Evolutionary conservation across 1,140 invertebrate species (phyloP).

Genomic region (Meloidogyne chitwoodi): DNA sequence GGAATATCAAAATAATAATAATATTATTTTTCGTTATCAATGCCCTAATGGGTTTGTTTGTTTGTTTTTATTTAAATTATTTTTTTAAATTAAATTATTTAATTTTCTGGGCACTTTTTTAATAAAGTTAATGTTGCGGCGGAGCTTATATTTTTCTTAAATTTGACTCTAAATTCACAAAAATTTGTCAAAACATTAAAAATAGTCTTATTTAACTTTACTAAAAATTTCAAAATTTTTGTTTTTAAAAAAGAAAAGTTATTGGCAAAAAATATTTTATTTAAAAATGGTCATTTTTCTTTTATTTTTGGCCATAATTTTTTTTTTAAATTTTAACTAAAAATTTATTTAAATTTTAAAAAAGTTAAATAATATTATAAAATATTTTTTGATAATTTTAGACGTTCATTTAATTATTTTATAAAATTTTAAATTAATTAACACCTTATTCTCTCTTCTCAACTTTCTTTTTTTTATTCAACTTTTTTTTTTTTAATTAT

Average conservation of each 20-base stretch:
- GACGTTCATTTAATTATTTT: no score
- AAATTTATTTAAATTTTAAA: not conserved
- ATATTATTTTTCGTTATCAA: not conserved
- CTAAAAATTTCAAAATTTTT: not conserved
- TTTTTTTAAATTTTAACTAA: not conserved
- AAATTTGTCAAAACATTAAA: not conserved
- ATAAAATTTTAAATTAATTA: no score
- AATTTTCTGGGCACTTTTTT: no score
- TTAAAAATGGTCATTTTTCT: not conserved
- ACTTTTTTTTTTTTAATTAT: no score
- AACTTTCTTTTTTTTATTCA: no score
- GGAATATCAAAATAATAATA: not conserved
- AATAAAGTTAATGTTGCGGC: not conserved
- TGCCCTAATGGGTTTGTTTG: not conserved
- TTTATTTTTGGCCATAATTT: not conserved
- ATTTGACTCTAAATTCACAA: not conserved
- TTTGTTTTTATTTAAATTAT: not conserved
- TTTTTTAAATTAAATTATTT: not conserved
- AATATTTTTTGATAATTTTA: no score
- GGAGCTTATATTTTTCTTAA: not conserved
- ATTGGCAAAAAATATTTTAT: not conserved
- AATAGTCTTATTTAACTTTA: not conserved
- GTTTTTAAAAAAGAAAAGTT: not conserved
- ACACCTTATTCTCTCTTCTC: no score
- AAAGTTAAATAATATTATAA: no score